Base-by-base conservation (phyloP, 2,797 vertebrate species). In the Clarias platycephalus region DNA sequence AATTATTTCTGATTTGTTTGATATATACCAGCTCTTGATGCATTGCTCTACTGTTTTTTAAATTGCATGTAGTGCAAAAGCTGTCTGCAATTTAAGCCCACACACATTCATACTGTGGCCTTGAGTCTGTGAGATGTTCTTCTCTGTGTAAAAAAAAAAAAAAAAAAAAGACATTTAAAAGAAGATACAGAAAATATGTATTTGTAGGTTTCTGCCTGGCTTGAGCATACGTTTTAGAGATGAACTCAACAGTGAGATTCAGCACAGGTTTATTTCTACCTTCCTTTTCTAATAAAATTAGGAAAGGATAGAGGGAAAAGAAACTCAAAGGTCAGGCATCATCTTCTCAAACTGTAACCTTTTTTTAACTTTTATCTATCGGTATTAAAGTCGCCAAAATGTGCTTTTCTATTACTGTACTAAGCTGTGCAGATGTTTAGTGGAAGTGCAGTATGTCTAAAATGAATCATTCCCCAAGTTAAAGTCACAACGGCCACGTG, bases 51-150 rank as follows among this genome's bases (percentile, higher is more conserved):
- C 83, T 77, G 81, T 85, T 81, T 88, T 81, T 79, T 67, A 68
- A 78, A 83, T 82, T 85, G 84, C 82, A 84, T 89, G 86, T 79
- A 82, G 80, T 81, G 82, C 84, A 78, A 86, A 90, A 87, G 82
- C 85, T 88, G 86, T 84, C 86, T 83, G 75, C 86, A 87, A 68
- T 83, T 83, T 85, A 86, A 83, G 89, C 89, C 89, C 86, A 89
- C 89, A 89, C 85, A 80, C 81, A 85, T 90, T 89, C 85, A 88
- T 86, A 82, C 84, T 40, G 34, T 84, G 87, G 87, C 88, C 88
- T 90, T 89, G 89, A 86, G 86, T 86, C 84, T 86, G 81, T 85
- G 81, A 84, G 83, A 89, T 87, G 87, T 87, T 81, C 78, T 81
- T 83, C 79, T 82, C 81, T 77, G 70, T 67, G 83, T 68, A 84